Base-by-base conservation (phyloP, 2,113 vertebrate genomes). In the Amblyornis subalaris region DNA sequence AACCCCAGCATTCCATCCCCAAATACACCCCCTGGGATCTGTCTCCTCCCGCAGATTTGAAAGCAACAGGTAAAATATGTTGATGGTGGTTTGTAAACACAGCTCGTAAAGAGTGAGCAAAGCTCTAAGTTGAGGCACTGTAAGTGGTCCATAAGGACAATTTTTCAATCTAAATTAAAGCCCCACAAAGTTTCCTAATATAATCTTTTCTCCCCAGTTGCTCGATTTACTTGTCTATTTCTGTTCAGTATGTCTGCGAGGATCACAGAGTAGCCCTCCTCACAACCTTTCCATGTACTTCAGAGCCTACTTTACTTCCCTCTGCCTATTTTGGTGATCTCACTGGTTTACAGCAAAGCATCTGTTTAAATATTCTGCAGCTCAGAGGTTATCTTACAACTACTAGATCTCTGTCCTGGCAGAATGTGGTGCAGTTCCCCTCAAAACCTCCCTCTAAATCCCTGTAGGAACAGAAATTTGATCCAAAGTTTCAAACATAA, bases 401-500 rank as follows among this genome's bases (percentile, higher is more conserved):
- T 22, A 40, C 23, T 38, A 79, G 60, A 51, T 65, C n/a, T 73
- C 57, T 83, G 44, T 67, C 36, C 44, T 3, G 13, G 36, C 62
- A 95, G 73, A 83, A 94, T 40, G 42, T 18, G 70, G 20, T 48
- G 85, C 44, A 78, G 38, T 42, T 48, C 38, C 19, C 22, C 7
- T 36, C 25, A 6, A 51, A 81, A 70, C 5, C 28, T 72, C 12
- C 22, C 20, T 8, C 11, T 25, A 72, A 16, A 55, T 85, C 25
- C 23, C 44, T 31, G 20, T 26, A 82, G 82, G 23, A 90, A 48
- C 18, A 81, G 48, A 90, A 93, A 87, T 64, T 40, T n/a, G 11
- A 85, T 51, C 33, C 55, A 79, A 80, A 54, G 40, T 71, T 90
- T 94, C 90, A 85, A 89, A 78, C 40, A 24, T 26, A 64, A 25